phyloP scores from a whole-genome alignment of 2,888 invertebrate genomes.

The Halocaridina rubra region DNA sequence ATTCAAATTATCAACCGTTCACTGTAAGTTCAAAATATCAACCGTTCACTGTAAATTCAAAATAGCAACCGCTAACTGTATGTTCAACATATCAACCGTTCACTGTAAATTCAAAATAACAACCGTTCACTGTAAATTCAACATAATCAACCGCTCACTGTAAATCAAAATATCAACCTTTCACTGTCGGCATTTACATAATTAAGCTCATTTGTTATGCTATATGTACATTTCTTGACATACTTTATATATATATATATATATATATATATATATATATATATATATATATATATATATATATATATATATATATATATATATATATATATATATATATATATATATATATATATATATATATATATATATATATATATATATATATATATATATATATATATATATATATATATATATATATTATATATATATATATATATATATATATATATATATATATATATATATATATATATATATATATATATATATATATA shows the following conservation, averaged over 20 bases:
- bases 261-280: neutral
- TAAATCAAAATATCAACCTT: too few species aligned
- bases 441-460: neutral
- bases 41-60: too few species aligned
- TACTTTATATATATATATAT: neutral
- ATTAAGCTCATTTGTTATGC: neutral
- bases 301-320: neutral
- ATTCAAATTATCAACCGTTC: too few species aligned
- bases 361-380: neutral
- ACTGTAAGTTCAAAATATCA: too few species aligned
- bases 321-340: neutral
- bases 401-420: neutral
- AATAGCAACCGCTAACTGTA: too few species aligned
- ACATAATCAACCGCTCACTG: too few species aligned
- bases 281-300: neutral
- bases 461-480: neutral
- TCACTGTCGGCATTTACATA: too few species aligned
- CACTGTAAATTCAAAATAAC: too few species aligned
- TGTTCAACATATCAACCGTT: too few species aligned
- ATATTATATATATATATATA: neutral
- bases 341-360: neutral
- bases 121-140: too few species aligned
- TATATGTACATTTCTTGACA: neutral
- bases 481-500: neutral
- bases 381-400: neutral